These are phyloP conservation scores for Scortum barcoo DNA, from an alignment of 2,113 vertebrate species.

Conservation along the genomic window DNA sequence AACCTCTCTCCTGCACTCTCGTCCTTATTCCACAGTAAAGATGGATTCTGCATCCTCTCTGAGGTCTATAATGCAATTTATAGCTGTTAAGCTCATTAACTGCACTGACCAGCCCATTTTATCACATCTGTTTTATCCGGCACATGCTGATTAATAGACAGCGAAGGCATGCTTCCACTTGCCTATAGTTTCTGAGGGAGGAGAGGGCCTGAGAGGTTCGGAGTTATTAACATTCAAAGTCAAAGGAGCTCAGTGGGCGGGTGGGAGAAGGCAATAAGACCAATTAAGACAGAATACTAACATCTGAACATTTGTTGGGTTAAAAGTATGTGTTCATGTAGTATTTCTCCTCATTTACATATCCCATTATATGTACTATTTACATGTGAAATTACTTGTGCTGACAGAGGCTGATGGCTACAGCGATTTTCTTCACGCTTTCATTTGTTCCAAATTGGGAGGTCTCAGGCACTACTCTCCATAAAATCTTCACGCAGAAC, in stretches of 20 bases:
- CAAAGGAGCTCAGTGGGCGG: constrained; percentile 24
- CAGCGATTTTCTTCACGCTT: constrained; percentile 21
- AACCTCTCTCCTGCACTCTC: constrained; percentile 19
- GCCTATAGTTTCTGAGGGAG: constrained; percentile 27
- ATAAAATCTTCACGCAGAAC: constrained; percentile 26
- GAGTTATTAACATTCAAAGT: constrained; percentile 63
- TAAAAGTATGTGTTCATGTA: constrained; percentile 21
- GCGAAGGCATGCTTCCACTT: constrained; percentile 35
- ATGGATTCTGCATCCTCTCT: constrained; percentile 30
- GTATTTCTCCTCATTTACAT: constrained; percentile 40
- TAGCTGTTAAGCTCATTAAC: constrained; percentile 58
- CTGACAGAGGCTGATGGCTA: constrained; percentile 29
- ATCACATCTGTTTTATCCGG: constrained; percentile 48
- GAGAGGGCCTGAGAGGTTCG: constrained; percentile 7
- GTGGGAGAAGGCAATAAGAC: constrained; percentile 15
- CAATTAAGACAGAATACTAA: constrained; percentile 48
- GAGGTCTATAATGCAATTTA: constrained; percentile 49
- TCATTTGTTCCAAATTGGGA: constrained; percentile 39
- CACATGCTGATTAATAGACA: constrained; percentile 63
- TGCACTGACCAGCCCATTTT: constrained; percentile 54
- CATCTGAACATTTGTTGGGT: constrained; percentile 33
- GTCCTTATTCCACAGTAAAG: constrained; percentile 3
- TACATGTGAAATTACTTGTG: constrained; percentile 43
- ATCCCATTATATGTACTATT: constrained; percentile 30
- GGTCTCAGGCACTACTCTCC: constrained; percentile 35